Evolutionary conservation across 2,797 vertebrate species (phyloP), one percentile per base, ranked within the genome.

Genomic region (Gambusia yucatana): DNA sequence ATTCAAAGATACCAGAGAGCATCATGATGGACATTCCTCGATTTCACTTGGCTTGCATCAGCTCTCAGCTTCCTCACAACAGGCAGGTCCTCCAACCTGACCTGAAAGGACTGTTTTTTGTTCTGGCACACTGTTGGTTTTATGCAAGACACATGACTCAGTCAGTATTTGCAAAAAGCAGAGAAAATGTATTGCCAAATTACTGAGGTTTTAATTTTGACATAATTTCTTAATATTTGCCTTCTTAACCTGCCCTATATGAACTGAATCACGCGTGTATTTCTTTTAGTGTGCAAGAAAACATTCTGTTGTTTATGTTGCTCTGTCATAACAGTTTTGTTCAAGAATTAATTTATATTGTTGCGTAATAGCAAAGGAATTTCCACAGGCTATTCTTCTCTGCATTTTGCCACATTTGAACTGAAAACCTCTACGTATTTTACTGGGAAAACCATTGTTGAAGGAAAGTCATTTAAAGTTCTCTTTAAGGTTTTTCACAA

Each of bases 11-110:
- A 70, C 7, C 30, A 16, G 10, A 52, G 33, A 41, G 63, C 13
- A 11, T 67, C 61, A 41, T 39, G 44, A 76, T 39, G 36, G 63
- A 67, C 20, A 39, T 41, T 67, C 59, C 39, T 70, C n/a, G 5
- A 67, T 70, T 77, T 77, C 36, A 44, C 48, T 57, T 57, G 39
- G 48, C 47, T 77, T 77, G 52, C 50, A 59, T 77, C 67, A 77
- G 11, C 41, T 36, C 39, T 67, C 7, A 39, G 75, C 22, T 55
- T 77, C 22, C 69, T 44, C 20, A 77, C n/a, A 57, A 3, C 28
- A 69, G 41, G 17, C 39, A 44, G 39, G 48, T 22, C 20, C 17
- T 25, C 28, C 48, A 69, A 47, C 33, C 11, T 52, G 14, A 41
- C 28, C 25, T 20, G 4, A 52, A 48, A 16, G 16, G 2, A 10